Evolutionary conservation across 2,113 vertebrate species (phyloP).

Genomic region (Phyllopteryx taeniolatus): DNA sequence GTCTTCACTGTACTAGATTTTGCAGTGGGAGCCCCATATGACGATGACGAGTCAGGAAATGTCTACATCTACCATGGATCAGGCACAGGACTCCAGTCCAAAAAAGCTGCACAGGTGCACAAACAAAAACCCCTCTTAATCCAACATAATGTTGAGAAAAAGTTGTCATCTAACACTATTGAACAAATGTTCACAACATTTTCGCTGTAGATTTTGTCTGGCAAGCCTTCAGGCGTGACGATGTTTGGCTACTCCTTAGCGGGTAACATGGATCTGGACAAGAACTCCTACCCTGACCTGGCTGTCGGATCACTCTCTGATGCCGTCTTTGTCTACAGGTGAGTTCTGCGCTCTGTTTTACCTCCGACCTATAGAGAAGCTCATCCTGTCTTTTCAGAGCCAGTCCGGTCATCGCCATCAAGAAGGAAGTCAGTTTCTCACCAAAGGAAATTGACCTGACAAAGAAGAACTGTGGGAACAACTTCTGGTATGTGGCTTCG

Average conservation of each 20-base stretch:
- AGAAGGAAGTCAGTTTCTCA: slow-evolving; percentile 76
- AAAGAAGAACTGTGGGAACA: slow-evolving; percentile 64
- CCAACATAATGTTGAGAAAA: neutral
- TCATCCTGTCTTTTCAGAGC: slow-evolving; percentile 69
- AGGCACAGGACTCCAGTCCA: slow-evolving; percentile 66
- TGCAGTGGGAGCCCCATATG: slow-evolving; percentile 89
- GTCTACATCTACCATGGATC: slow-evolving; percentile 90
- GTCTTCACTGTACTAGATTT: slow-evolving; percentile 79
- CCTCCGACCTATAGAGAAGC: neutral
- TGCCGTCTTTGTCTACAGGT: slow-evolving; percentile 72
- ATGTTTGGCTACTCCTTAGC: slow-evolving; percentile 93
- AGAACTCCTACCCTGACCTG: slow-evolving; percentile 89
- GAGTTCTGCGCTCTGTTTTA: neutral
- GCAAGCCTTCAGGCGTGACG: slow-evolving; percentile 48
- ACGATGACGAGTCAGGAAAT: slow-evolving; percentile 72
- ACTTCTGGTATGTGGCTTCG: slow-evolving; percentile 77
- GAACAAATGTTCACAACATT: neutral
- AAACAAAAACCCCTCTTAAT: neutral
- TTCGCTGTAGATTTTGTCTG: slow-evolving; percentile 76
- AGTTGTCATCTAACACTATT: neutral
- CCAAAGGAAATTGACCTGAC: slow-evolving; percentile 72
- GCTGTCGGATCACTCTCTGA: slow-evolving; percentile 93
- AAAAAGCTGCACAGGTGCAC: slow-evolving; percentile 76
- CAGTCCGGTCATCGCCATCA: slow-evolving; percentile 84
- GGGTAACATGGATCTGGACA: slow-evolving; percentile 93